Conservation (phyloP, 2,888 invertebrate species). For the Lamellibrachia satsuma region DNA sequence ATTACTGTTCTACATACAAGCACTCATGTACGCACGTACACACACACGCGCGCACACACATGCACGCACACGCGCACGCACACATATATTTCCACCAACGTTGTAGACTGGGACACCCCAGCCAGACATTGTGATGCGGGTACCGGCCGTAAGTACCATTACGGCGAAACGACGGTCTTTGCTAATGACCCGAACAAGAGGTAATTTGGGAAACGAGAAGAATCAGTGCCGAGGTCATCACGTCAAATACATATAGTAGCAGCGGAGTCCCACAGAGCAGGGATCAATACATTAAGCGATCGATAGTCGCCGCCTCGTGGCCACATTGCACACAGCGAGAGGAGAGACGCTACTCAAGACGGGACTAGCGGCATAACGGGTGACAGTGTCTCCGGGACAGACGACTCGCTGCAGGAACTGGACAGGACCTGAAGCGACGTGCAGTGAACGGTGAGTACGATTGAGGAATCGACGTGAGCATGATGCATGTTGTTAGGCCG, state of each 20-base stretch:
- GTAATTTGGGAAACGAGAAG: background rate
- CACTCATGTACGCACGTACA: background rate
- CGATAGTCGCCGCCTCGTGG: background rate
- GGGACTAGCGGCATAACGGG: background rate
- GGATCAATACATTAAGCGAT: slow-evolving; percentile 17
- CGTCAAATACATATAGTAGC: slow-evolving; percentile 13
- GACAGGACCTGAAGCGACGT: background rate
- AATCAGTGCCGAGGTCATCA: background rate
- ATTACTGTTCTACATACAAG: background rate
- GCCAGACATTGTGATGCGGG: background rate
- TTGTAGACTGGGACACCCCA: background rate
- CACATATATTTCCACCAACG: background rate
- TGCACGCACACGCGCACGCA: background rate
- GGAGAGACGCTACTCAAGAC: background rate
- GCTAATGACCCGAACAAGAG: slow-evolving; percentile 5
- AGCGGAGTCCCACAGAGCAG: background rate
- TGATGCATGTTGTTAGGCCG: background rate
- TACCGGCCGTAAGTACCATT: background rate
- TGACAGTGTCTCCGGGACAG: background rate
- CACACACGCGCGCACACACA: background rate
- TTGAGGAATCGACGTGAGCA: background rate
- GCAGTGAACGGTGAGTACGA: background rate
- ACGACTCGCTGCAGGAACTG: background rate
- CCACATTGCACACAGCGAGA: background rate
- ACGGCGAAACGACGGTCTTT: background rate